Conservation (phyloP, 2,113 vertebrate genomes). For the Brachypteracias leptosomus region DNA sequence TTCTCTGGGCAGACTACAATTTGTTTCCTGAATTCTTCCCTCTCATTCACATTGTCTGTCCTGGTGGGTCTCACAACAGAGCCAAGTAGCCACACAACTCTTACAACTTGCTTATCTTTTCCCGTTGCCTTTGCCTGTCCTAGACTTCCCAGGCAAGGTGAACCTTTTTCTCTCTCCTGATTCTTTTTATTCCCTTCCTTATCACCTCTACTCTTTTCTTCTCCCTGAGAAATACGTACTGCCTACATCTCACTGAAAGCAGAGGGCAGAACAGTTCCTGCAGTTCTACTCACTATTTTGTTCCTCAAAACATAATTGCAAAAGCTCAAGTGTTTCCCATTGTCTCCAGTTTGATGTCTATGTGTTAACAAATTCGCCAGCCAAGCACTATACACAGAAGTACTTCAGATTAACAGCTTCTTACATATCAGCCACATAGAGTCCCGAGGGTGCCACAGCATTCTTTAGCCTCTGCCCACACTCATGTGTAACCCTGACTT, state of each 20-base stretch:
- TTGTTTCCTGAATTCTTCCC: background rate
- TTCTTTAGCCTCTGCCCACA: background rate
- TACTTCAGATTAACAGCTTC: background rate
- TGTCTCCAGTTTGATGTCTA: background rate
- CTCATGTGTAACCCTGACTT: background rate
- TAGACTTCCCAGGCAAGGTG: background rate
- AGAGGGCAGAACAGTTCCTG: background rate
- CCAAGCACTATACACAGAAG: background rate
- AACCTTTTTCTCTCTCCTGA: background rate
- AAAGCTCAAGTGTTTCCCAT: background rate
- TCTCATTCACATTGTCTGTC: background rate
- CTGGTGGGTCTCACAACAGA: background rate
- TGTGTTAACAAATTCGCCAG: fast-evolving
- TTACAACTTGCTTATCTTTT: background rate
- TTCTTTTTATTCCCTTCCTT: background rate
- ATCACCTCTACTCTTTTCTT: background rate
- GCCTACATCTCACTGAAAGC: background rate
- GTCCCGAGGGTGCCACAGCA: background rate
- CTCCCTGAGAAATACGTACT: background rate
- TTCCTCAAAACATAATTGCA: background rate
- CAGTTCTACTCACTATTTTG: background rate
- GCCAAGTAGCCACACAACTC: background rate
- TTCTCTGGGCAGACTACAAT: background rate
- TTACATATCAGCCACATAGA: background rate
- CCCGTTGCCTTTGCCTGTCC: background rate